Base-by-base conservation (phyloP, 2,797 vertebrate species). In the Limosa lapponica region DNA sequence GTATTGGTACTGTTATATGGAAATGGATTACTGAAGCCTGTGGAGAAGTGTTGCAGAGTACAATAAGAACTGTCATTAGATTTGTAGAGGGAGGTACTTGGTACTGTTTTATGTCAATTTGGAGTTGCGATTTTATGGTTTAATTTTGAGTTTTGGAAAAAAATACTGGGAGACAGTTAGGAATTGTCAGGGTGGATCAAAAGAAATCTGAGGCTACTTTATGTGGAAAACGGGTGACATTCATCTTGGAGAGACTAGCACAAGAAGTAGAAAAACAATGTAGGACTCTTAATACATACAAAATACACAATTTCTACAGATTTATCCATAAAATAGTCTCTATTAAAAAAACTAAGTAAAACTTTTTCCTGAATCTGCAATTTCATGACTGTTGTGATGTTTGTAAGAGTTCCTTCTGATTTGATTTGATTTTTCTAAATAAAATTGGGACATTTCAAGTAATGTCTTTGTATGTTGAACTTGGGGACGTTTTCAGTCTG, bases 11-110 rank as follows among this genome's bases (percentile, higher is more conserved):
- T 93, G 54, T 90, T 91, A 96, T 97, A 92, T 97, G 94, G 97
- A 98, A 98, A 98, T 95, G 97, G 98, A 98, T 99, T 98, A 98
- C 97, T 98, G 95, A 93, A 94, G 89, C 16, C 61, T 83, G 96
- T 98, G 97, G 96, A 97, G 96, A 96, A 96, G 97, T 96, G 85
- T 90, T 97, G 96, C 97, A 97, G 93, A 91, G 97, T 51, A 96
- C 88, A 89, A 96, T 86, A 87, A 78, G 74, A 87, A 72, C 90
- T 95, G 91, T 93, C 91, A 90, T 82, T 90, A 81, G 59, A 59
- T 84, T 83, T 97, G 93, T 87, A 89, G 75, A 79, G 57, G 81
- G 82, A 85, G 78, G 87, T 39, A 34, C 62, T 1, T 71, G 23
- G 15, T 80, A 61, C 79, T 73, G 8, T 88, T 96, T 86, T 87